Conservation (phyloP, 2,888 invertebrate genomes). For the Thyatira batis region DNA sequence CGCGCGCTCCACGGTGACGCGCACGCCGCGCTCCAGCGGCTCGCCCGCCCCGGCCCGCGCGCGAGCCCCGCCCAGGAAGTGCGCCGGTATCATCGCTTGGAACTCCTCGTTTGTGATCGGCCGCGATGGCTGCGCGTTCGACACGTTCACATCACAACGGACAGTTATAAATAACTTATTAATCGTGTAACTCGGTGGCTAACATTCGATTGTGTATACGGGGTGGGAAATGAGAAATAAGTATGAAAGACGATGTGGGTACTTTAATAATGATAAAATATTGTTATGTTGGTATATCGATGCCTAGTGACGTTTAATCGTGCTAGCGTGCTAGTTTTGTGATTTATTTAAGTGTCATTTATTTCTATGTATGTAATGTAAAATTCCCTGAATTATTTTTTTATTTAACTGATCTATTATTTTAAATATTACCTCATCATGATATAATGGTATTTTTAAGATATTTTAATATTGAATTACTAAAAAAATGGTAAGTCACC, state of each 20-base stretch:
- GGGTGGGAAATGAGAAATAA: no score
- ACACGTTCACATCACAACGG: slow-evolving; percentile 78
- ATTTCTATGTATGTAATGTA: neutral
- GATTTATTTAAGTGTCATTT: no score
- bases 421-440: no score
- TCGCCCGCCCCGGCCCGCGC: slow-evolving; percentile 39
- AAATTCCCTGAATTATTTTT: no score
- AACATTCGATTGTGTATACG: no score
- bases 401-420: no score
- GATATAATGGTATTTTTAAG: no score
- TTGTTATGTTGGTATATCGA: neutral
- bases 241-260: no score
- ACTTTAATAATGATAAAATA: neutral
- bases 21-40: slow-evolving; percentile 82
- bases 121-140: slow-evolving; percentile 85
- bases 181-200: no score
- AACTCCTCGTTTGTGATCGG: slow-evolving; percentile 97
- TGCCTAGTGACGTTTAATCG: neutral
- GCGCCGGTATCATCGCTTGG: slow-evolving; percentile 96
- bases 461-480: no score
- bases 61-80: slow-evolving; percentile 85
- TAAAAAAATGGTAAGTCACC: no score
- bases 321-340: neutral
- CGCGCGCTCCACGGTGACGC: slow-evolving; percentile 91
- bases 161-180: no score